Base-by-base conservation (phyloP, 2,113 vertebrate species). In the Gasterosteus nipponicus region DNA sequence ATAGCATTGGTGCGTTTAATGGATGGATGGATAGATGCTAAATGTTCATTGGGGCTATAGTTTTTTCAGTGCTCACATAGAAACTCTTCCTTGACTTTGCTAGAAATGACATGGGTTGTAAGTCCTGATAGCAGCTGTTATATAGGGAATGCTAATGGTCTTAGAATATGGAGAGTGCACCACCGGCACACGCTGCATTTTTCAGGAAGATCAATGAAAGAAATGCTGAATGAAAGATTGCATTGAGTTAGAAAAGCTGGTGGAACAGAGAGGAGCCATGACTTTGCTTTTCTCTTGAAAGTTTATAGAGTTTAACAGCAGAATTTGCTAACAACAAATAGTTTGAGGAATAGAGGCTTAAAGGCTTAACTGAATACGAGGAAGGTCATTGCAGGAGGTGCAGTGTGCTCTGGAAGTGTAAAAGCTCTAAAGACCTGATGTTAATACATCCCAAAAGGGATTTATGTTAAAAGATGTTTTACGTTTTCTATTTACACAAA, bases 141-240 rank as follows among this genome's bases (percentile, higher is more conserved):
- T 26, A 26, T 26, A 16, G 4, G 29, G 26, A 11, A 56, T 26
- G 29, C 54, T 73, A 15, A 61, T 67, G 19, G 15, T 38, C 5
- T 33, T 16, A 51, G 9, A 44, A 58, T 33, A 59, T 35, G 16
- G 42, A 62, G 38, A 68, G 16, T 38, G 51, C 39, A 59, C 16
- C 31, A 2, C 6, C 60, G 22, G 22, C 60, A 22, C 18, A n/a
- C 1, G 2, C 15, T 31, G 39, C 10, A 39, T 68, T 38, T 44
- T 57, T 10, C 1, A 44, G 47, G 35, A 12, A 47, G 29, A 57
- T 22, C 1, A 22, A 39, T 67, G 4, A 49, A 49, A 58, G 10
- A 78, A 78, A 22, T 33, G 15, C 26, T 51, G 64, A 31, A 44
- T 18, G 26, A 54, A 26, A 44, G 35, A 69, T 10, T 53, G 59